phyloP scores from a whole-genome alignment of 2,113 vertebrate genomes.

The Myrmophylax atrothorax region DNA sequence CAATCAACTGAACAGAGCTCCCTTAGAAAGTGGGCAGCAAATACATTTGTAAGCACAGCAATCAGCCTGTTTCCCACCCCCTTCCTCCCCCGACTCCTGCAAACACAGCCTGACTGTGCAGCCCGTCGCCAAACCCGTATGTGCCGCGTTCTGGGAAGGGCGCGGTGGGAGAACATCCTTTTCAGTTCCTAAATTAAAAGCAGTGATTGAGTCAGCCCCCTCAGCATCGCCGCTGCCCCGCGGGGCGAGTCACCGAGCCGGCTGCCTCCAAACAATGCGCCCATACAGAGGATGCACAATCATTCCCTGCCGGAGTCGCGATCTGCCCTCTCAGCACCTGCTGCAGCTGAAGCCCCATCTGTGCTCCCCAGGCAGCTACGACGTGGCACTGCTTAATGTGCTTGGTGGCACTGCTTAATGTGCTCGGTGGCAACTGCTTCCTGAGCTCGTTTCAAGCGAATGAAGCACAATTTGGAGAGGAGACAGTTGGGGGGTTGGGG shows the following conservation, averaged over 20 bases:
- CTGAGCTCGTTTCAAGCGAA: background rate
- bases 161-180: slow-evolving; percentile 23
- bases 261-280: slow-evolving; percentile 34
- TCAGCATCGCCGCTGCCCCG: background rate
- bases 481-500: background rate
- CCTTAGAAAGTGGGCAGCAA: background rate
- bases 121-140: background rate
- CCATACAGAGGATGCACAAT: slow-evolving; percentile 56
- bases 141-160: background rate
- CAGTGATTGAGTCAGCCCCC: background rate
- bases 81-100: background rate
- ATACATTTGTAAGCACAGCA: background rate
- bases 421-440: slow-evolving; percentile 45
- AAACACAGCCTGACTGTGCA: slow-evolving; percentile 16
- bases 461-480: slow-evolving; percentile 14
- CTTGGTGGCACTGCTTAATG: slow-evolving; percentile 45
- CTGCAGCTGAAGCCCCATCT: slow-evolving; percentile 68
- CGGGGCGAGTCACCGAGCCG: background rate
- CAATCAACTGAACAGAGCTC: background rate
- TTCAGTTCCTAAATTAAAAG: slow-evolving; percentile 60
- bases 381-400: slow-evolving; percentile 16
- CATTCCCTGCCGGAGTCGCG: slow-evolving; percentile 28
- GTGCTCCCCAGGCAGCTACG: slow-evolving; percentile 10
- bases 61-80: background rate
- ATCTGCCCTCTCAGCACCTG: slow-evolving; percentile 56